Percentiles rank a stretch among this genome's conserved stretches.
Conservation (phyloP, 2,888 invertebrate genomes). For the Callinectes sapidus region DNA sequence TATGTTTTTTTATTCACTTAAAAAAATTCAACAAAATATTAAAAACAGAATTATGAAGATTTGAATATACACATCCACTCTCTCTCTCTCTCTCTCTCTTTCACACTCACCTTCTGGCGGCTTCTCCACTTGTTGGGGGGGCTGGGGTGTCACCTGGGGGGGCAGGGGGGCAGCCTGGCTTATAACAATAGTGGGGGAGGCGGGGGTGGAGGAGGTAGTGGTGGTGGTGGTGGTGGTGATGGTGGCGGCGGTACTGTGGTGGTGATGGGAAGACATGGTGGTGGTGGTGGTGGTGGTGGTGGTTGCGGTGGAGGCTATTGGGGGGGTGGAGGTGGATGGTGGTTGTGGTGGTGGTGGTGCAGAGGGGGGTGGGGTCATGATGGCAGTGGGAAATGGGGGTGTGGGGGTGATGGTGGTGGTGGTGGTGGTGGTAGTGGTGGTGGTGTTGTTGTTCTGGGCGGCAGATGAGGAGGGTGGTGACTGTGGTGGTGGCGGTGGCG, state of each 20-base stretch:
- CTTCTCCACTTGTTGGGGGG: neutral
- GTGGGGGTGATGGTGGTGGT: neutral
- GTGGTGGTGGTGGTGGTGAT: neutral
- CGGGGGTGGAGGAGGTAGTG: neutral
- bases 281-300: neutral
- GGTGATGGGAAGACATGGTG: neutral
- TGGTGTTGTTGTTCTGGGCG: too few species aligned
- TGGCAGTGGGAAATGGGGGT: neutral
- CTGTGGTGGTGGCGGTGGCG: neutral
- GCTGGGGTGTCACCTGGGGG: neutral
- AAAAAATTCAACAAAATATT: neutral
- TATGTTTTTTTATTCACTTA: neutral
- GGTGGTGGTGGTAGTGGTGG: slow-evolving; percentile 39
- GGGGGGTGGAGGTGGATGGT: slow-evolving; percentile 50
- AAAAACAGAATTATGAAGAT: neutral
- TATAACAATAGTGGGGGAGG: neutral
- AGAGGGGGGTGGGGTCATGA: slow-evolving; percentile 13
- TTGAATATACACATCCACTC: neutral
- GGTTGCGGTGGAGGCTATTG: neutral
- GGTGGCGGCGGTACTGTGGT: slow-evolving; percentile 3
- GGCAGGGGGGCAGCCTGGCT: neutral
- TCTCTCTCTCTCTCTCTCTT: slow-evolving; percentile 12
- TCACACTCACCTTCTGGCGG: neutral
- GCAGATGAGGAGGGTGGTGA: neutral
- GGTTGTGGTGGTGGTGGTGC: slow-evolving; percentile 27